Percentiles rank a stretch among this genome's conserved stretches.
Evolutionary conservation across 2,888 invertebrate genomes (phyloP).

Genomic region (Branchellion lobata): DNA sequence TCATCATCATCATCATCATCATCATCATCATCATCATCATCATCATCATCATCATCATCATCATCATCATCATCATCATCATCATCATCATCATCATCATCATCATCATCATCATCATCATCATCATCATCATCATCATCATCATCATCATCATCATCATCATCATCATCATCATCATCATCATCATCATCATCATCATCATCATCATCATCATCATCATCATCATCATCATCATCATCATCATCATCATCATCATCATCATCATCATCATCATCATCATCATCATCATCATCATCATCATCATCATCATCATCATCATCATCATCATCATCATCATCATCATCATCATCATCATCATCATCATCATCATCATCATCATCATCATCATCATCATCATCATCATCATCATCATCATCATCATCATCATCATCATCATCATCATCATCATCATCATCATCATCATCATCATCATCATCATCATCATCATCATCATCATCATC

Average conservation of each 20-base stretch:
- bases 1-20: constrained; percentile 15
- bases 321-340: constrained; percentile 8
- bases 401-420: constrained; percentile 35
- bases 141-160: constrained; percentile 15
- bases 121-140: constrained; percentile 2
- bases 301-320: constrained; percentile 35
- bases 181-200: constrained; percentile 2
- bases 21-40: constrained; percentile 8
- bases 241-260: neutral
- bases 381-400: constrained; percentile 18
- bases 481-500: constrained; percentile 28
- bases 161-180: constrained; percentile 16
- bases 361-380: constrained; percentile 17
- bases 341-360: constrained; percentile 26
- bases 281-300: constrained; percentile 28
- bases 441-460: constrained; percentile 27
- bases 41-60: constrained; percentile 11
- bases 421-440: constrained; percentile 33
- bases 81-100: constrained; percentile 6
- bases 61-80: constrained; percentile 2
- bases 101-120: constrained; percentile 14
- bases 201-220: constrained; percentile 8
- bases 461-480: constrained; percentile 30
- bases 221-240: constrained; percentile 13
- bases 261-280: constrained; percentile 24